Conservation (phyloP, 2,113 vertebrate genomes). For the Rhinolophus sinicus region DNA sequence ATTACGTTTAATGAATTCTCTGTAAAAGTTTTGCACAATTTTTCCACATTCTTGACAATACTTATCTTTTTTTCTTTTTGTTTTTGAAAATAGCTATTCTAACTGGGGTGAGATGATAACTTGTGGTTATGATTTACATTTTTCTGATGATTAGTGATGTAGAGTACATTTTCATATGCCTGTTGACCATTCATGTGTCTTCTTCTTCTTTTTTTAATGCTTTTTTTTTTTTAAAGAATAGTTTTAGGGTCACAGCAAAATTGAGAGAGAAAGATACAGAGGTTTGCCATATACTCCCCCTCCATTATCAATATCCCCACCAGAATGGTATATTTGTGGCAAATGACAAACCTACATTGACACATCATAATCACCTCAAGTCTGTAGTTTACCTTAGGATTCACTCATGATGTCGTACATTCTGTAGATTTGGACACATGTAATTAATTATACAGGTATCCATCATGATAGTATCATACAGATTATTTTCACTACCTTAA, state of each 20-base stretch:
- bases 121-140: not conserved
- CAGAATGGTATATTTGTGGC: not conserved
- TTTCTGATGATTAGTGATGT: not conserved
- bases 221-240: not conserved
- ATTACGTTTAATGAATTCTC: not conserved
- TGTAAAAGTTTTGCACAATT: not conserved
- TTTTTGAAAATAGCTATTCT: not conserved
- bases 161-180: not conserved
- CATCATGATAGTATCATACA: not conserved
- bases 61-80: not conserved
- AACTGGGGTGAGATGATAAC: not conserved
- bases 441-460: not conserved
- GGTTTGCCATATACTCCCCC: not conserved
- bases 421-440: not conserved
- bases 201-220: not conserved
- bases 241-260: not conserved
- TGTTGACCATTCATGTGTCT: not conserved
- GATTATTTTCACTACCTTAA: not conserved
- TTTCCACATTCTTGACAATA: not conserved
- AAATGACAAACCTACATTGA: not conserved
- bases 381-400: not conserved
- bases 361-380: not conserved
- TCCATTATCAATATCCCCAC: not conserved
- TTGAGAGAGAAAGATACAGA: not conserved
- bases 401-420: not conserved